Evolutionary conservation across 2,797 vertebrate genomes (phyloP).

Genomic region (Pangasius macronema): DNA sequence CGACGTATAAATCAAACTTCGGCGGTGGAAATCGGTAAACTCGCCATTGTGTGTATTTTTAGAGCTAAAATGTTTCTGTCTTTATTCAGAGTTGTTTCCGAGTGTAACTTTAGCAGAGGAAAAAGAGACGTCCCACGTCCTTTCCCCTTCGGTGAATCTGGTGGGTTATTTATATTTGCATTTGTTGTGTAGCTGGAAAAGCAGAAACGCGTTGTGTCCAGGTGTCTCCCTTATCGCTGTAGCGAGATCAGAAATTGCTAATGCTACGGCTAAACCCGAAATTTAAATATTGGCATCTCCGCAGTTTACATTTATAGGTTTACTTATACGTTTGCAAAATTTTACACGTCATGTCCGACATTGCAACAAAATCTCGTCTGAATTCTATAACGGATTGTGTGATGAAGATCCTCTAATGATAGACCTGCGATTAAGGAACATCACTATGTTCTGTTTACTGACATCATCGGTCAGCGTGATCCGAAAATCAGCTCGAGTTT

Average conservation of each 20-base stretch:
- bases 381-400: neutral
- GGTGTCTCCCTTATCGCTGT: too few relatives aligned
- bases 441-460: neutral
- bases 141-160: neutral
- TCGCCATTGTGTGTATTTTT: neutral
- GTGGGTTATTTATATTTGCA: too few relatives aligned
- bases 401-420: neutral
- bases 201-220: too few relatives aligned
- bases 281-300: too few relatives aligned
- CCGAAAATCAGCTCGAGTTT: neutral
- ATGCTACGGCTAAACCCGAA: too few relatives aligned
- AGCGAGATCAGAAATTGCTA: too few relatives aligned
- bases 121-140: neutral
- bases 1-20: too few relatives aligned
- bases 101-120: too few relatives aligned
- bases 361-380: neutral
- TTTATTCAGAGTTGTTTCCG: neutral
- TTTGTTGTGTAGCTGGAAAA: too few relatives aligned
- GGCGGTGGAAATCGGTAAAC: neutral
- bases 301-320: too few relatives aligned
- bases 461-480: neutral
- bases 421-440: neutral
- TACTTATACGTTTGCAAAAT: neutral
- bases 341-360: neutral
- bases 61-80: neutral